Evolutionary conservation across 2,113 vertebrate genomes (phyloP), one percentile per base, ranked within the genome.

Genomic region (Psittacara wagleri): DNA sequence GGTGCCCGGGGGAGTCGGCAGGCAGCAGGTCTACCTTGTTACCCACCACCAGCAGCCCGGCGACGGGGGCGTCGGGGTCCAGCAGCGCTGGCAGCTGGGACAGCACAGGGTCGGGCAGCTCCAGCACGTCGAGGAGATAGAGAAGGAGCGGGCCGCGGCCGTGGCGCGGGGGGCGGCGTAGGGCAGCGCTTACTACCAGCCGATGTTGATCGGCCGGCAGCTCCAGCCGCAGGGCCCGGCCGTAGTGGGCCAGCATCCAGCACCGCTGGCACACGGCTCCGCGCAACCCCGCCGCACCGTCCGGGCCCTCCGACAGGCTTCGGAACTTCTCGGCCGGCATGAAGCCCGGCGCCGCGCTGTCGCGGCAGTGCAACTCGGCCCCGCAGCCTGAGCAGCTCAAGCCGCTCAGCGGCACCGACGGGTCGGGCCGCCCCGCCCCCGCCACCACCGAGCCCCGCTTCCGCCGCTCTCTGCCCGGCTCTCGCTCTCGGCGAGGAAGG

Each of bases 1-100:
- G 94, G 96, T 99, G 98, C 62, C 97, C 96, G 2, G 96, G 95
- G 0, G 98, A 61, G 79, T 99, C 99, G 0, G 95, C 95, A 0
- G 99, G 99, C 57, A 99, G 90, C 70, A 99, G 81, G 95, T 99
- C 99, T 8, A 98, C 93, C 94, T 99, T 99, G 94, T 99, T 99
- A 22, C 98, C 99, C 44, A 99, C 97, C 59, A 99, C 97, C 51
- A 99, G 92, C 7, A 99, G 70, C n/a, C 97, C 86, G 9, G 95
- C 64, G 31, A 43, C 85, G 46, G 91, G 76, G 13, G 92, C 84
- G n/a, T 67, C 92, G 54, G 92, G 80, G 17, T 55, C 90, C 4
- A 97, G 82, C 35, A 99, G 95, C 35, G 92, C 95, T 1, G 98
- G 97, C n/a, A 99, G 48, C 78, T 98, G 96, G 0, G 98, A 95